These are phyloP conservation scores for Sceliomorpha sp. DNA, from an alignment of 2,888 invertebrate genomes.

Conservation along the genomic window DNA sequence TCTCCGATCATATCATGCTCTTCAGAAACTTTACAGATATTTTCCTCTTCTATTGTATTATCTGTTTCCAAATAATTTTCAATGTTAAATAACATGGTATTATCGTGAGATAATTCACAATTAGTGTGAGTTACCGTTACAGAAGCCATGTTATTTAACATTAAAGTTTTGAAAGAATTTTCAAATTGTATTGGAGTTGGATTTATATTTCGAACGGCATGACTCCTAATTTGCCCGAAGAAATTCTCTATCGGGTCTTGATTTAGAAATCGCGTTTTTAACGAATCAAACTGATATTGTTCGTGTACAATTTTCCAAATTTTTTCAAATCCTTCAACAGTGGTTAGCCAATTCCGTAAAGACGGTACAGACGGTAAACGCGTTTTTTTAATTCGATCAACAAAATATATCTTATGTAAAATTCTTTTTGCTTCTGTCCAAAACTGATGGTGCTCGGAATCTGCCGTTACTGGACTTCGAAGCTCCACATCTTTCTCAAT, in stretches of 20 bases:
- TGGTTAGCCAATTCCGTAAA: conserved; percentile 10
- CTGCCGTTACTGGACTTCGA: conserved; percentile 3
- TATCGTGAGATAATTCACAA: not conserved
- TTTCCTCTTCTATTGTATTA: not conserved
- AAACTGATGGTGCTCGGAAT: conserved; percentile 4
- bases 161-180: not conserved
- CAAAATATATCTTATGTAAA: not conserved
- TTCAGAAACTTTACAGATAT: not conserved
- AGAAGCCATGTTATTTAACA: conserved; percentile 5
- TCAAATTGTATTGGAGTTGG: conserved; percentile 2
- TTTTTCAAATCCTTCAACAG: conserved; percentile 9
- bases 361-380: not conserved
- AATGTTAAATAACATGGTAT: not conserved
- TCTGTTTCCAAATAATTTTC: not conserved
- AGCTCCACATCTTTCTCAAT: not conserved
- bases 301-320: conserved; percentile 3
- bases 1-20: not conserved
- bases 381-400: not conserved
- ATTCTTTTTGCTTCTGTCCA: conserved; percentile 4
- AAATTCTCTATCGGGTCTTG: conserved; percentile 10
- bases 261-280: not conserved
- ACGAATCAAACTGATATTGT: no score
- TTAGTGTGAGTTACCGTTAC: not conserved
- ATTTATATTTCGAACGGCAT: not conserved
- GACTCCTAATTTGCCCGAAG: conserved; percentile 4